phyloP scores from a whole-genome alignment of 2,113 vertebrate genomes.

The Lota lota region DNA sequence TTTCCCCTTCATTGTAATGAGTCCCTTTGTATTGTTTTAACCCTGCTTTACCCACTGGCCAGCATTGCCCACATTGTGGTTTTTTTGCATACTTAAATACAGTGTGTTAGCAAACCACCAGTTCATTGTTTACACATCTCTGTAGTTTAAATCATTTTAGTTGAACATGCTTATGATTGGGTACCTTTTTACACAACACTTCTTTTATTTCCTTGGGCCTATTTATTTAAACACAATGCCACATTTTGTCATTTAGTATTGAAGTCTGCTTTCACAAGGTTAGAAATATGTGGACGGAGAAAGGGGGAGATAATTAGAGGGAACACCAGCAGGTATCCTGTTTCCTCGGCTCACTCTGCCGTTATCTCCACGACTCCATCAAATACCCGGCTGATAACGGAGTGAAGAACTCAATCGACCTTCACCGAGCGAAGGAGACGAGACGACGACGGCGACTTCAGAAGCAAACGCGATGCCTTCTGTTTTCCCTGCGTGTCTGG shows the following conservation, averaged over 20 bases:
- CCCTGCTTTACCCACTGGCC: no score
- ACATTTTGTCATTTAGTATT: conserved; percentile 5
- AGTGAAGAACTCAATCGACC: conserved; percentile 89
- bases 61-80: no score
- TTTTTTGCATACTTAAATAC: no score
- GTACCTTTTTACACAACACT: no score
- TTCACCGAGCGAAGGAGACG: conserved; percentile 80
- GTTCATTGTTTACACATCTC: no score
- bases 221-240: no score
- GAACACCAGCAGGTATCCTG: conserved; percentile 84
- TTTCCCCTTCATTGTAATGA: no score
- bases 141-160: no score
- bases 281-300: conserved; percentile 87
- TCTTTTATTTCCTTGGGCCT: not conserved
- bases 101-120: no score
- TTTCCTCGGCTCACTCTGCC: conserved; percentile 78
- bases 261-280: conserved; percentile 69
- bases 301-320: conserved; percentile 88
- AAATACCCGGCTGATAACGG: conserved; percentile 85
- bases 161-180: no score
- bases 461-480: conserved; percentile 37
- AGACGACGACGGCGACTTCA: conserved; percentile 66
- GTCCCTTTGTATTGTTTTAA: no score
- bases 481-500: conserved; percentile 34
- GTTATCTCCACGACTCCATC: conserved; percentile 93